A percentile compares a stretch with the other conserved stretches of the same genome.
These are phyloP conservation scores for Anagyrus pseudococci DNA, from an alignment of 2,888 invertebrate genomes.

Conservation along the genomic window DNA sequence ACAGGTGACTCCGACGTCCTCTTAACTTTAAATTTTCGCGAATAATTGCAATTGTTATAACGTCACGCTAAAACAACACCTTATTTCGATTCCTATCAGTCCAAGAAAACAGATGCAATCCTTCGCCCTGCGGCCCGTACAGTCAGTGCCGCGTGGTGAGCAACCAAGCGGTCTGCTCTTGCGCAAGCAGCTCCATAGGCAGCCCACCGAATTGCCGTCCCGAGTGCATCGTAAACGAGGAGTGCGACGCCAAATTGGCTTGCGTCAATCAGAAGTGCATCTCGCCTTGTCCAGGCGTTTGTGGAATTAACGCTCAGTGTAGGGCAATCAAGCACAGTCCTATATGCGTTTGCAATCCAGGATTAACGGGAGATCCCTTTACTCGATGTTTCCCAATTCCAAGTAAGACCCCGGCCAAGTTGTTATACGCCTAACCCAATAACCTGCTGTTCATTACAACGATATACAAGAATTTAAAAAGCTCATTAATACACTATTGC, in stretches of 20 bases:
- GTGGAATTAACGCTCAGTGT: constrained; percentile 84
- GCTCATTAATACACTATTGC: too few species aligned
- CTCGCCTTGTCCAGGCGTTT: constrained; percentile 86
- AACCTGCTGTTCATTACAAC: too few species aligned
- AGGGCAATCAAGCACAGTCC: constrained; percentile 85
- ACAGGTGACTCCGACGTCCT: too few species aligned
- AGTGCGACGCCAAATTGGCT: constrained; percentile 82
- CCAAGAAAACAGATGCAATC: constrained; percentile 67
- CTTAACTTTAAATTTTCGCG: too few species aligned
- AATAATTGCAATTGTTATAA: too few species aligned
- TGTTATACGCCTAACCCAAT: too few species aligned
- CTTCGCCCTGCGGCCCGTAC: constrained; percentile 83
- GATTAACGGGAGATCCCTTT: constrained; percentile 79
- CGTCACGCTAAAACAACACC: too few species aligned
- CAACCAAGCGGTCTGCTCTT: constrained; percentile 75
- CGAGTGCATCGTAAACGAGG: constrained; percentile 81
- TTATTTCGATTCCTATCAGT: too few species aligned
- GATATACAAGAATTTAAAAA: too few species aligned
- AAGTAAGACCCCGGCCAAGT: constrained; percentile 4
- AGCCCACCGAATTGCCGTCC: constrained; percentile 80
- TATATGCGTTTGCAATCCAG: constrained; percentile 80
- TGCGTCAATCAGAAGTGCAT: constrained; percentile 84
- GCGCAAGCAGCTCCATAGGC: constrained; percentile 74
- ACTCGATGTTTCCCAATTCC: constrained; percentile 60
- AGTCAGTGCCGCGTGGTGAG: constrained; percentile 75